phyloP scores from a whole-genome alignment of 2,797 vertebrate species.

The Poeciliopsis infans region DNA sequence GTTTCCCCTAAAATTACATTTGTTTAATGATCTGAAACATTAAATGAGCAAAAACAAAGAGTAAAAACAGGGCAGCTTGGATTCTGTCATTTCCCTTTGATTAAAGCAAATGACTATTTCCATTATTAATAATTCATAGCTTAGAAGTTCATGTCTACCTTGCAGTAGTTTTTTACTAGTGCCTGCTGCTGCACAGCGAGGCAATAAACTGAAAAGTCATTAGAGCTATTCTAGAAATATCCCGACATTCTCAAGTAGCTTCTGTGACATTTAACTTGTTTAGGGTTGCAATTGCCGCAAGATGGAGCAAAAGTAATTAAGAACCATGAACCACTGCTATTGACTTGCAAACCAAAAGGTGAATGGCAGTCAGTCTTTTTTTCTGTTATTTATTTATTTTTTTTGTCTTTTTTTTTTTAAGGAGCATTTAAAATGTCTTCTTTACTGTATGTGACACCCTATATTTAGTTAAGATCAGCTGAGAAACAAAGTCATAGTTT shows the following conservation, averaged over 20 bases:
- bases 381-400: not conserved
- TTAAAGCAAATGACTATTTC: not conserved
- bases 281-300: slow-evolving; percentile 33
- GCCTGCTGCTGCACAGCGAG: not conserved
- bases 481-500: not conserved
- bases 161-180: not conserved
- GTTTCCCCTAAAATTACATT: not conserved
- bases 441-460: not conserved
- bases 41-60: not conserved
- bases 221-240: slow-evolving; percentile 31
- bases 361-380: slow-evolving; percentile 45
- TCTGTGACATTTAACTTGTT: slow-evolving; percentile 42
- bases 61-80: not conserved
- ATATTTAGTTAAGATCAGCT: not conserved
- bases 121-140: not conserved
- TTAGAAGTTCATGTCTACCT: not conserved
- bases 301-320: slow-evolving; percentile 38
- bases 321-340: slow-evolving; percentile 25
- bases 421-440: not conserved
- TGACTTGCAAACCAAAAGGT: slow-evolving; percentile 22
- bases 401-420: slow-evolving; percentile 27
- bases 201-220: slow-evolving; percentile 7
- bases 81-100: not conserved
- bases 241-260: slow-evolving; percentile 13
- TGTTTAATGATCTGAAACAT: not conserved